Base-by-base conservation (phyloP, 2,888 invertebrate genomes). In the Campaea margaritaria region DNA sequence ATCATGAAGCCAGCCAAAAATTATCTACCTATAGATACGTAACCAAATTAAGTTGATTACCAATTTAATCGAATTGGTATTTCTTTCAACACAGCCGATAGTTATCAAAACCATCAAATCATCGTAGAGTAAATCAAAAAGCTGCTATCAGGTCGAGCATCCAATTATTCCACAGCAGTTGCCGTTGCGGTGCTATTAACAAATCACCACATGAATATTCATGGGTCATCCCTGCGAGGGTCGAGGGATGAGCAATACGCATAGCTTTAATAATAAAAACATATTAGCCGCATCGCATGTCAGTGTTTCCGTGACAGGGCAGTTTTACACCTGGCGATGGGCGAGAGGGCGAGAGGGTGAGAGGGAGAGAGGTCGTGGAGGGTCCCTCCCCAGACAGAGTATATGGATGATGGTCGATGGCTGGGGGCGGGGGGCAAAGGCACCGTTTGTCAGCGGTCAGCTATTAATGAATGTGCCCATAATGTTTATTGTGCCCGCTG, bases 241-340 rank as follows among this genome's bases (percentile, higher is more conserved):
- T 70, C 72, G 69, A 79, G 82, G 83, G 85, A 87, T 86, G 88
- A 77, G 76, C 85, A 83, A 84, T 85, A 85, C 79, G 81, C 84
- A 82, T 81, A 81, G 78, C 80, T 87, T 88, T 89, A 87, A 90
- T 89, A 91, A 89, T 89, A 87, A 87, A 91, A 91, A 89, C 89
- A 87, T 91, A 91, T 91, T 91, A 91, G 89, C 86, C 84, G 83
- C 89, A 90, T 91, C 83, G 91, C 91, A 91, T 91, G 91, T 89
- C 88, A 84, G 85, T 85, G 81, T 86, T 89, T 90, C 84, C 91
- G 91, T 91, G 91, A 91, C 91, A 83, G 83, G 83, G 87, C 90
- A 89, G 89, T 91, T 91, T 91, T 90, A 91, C 91, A 91, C 91
- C 91, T 91, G 91, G 91, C 82, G 73, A 76, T 73, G 69, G 73